Evolutionary conservation across 2,888 invertebrate species (phyloP).

Genomic region (Limenitis camilla): DNA sequence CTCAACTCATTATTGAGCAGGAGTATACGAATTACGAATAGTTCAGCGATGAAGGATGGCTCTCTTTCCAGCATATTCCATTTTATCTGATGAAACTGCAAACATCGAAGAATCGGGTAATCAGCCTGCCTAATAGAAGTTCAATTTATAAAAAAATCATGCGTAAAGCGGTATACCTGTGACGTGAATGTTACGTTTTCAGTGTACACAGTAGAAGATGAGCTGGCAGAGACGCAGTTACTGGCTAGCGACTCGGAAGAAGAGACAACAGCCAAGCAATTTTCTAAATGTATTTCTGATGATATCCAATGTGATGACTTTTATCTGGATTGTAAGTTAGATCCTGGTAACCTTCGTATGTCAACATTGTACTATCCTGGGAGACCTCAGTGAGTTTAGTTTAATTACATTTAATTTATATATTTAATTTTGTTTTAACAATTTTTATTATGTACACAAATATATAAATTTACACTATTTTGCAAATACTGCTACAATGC

Average conservation of each 20-base stretch:
- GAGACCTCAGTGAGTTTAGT: constrained; percentile 67
- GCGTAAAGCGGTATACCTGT: too few relatives aligned
- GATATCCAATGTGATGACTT: constrained; percentile 45
- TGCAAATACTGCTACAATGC: too few relatives aligned
- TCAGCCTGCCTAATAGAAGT: not conserved
- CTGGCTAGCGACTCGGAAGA: constrained; percentile 48
- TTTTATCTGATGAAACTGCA: constrained; percentile 10
- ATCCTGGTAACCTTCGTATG: constrained; percentile 73
- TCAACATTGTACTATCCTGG: constrained; percentile 78
- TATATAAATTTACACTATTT: too few relatives aligned
- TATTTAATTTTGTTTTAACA: not conserved
- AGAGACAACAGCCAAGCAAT: constrained; percentile 13
- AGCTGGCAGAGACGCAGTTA: constrained; percentile 36
- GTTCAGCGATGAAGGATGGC: constrained; percentile 28
- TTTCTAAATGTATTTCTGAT: not conserved
- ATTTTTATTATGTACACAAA: too few relatives aligned
- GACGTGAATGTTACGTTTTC: not conserved
- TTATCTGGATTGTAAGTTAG: constrained; percentile 74
- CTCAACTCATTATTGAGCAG: too few relatives aligned
- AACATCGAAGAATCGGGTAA: constrained; percentile 14
- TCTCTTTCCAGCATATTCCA: constrained; percentile 28
- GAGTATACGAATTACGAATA: too few relatives aligned
- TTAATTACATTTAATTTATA: not conserved
- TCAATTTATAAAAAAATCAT: too few relatives aligned
- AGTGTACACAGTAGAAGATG: constrained; percentile 11